Evolutionary conservation across 2,113 vertebrate species (phyloP).

Genomic region (Apteryx mantelli): DNA sequence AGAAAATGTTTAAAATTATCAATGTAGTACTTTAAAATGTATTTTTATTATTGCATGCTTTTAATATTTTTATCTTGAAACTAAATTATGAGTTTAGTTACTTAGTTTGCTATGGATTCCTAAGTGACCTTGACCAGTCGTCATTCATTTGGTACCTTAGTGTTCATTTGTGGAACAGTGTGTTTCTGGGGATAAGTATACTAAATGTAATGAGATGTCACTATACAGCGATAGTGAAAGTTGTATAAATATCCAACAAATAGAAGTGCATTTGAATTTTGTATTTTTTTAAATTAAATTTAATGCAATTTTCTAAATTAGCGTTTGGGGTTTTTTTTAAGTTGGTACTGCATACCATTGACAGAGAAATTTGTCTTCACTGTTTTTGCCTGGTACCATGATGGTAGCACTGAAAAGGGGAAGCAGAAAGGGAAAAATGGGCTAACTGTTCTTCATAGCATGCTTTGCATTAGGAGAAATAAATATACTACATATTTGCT

Average conservation of each 20-base stretch:
- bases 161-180: neutral
- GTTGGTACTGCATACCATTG: neutral
- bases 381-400: neutral
- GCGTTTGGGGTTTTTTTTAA: neutral
- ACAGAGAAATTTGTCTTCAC: neutral
- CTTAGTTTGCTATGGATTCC: neutral
- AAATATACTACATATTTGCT: neutral
- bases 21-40: neutral
- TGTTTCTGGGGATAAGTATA: neutral
- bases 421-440: neutral
- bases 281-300: neutral
- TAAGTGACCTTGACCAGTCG: neutral
- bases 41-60: neutral
- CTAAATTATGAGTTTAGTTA: neutral
- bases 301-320: neutral
- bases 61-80: neutral
- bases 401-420: neutral
- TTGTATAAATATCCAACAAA: neutral
- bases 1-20: neutral
- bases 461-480: neutral
- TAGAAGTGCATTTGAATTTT: neutral
- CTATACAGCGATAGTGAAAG: neutral
- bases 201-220: neutral
- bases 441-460: neutral
- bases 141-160: neutral